Percentiles rank a stretch among this genome's conserved stretches.
Conservation (phyloP, 1,140 invertebrate genomes). For the Diabrotica virgifera region DNA sequence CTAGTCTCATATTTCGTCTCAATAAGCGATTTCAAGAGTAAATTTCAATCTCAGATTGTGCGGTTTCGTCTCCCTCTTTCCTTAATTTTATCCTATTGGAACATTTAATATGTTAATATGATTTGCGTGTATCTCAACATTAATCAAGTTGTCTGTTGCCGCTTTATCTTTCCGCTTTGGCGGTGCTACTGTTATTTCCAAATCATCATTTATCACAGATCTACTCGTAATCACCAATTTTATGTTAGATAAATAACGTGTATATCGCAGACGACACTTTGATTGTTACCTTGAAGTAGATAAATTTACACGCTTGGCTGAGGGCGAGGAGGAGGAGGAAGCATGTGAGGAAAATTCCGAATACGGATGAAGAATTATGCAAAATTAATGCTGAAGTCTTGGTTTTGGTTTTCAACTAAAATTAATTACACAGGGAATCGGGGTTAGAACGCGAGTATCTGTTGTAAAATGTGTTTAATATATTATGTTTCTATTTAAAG, state of each 20-base stretch:
- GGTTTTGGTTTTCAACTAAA: neutral
- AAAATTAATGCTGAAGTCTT: conserved; percentile 6
- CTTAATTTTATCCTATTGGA: conserved; percentile 15
- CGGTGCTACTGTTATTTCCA: conserved; percentile 33
- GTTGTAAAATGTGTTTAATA: too few species aligned
- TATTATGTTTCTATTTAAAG: too few species aligned
- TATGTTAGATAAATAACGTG: conserved; percentile 22
- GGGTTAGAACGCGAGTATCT: too few species aligned
- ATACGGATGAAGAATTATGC: conserved; percentile 1
- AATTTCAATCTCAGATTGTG: too few species aligned
- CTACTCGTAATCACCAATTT: conserved; percentile 33
- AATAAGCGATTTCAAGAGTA: too few species aligned
- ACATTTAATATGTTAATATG: conserved; percentile 42
- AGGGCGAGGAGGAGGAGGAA: neutral
- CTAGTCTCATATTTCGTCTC: too few species aligned
- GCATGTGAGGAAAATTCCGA: conserved; percentile 8
- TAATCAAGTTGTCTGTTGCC: conserved; percentile 35
- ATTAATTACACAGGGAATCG: neutral
- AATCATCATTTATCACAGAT: conserved; percentile 40
- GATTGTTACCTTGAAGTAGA: conserved; percentile 24
- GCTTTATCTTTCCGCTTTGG: conserved; percentile 29
- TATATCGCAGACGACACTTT: conserved; percentile 23
- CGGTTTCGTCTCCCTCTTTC: neutral
- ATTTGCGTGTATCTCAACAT: conserved; percentile 40
- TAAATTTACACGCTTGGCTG: conserved; percentile 3